Base-by-base conservation (phyloP, 2,888 invertebrate species). In the Polydrusus tereticollis region DNA sequence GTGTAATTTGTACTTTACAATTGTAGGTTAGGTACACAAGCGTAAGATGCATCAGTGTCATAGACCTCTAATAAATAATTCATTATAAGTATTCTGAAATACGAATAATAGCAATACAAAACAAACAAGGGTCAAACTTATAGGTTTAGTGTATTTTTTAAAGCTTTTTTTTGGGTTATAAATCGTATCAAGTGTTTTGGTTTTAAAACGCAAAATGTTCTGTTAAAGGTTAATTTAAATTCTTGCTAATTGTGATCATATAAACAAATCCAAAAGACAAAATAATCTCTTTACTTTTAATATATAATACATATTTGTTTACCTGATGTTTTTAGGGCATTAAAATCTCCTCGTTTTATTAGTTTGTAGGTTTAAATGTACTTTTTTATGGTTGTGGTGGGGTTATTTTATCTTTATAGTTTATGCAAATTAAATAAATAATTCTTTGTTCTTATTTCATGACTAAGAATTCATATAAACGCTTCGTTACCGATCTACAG, bases 321-420 rank as follows among this genome's bases (percentile, higher is more conserved):
- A 45, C 36, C 43, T 62, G 62, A 45, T 38, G n/a, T 52, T 64
- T 47, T 64, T 58, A 14, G 58, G 58, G 29, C 45, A 62, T 62
- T 43, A 23, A 21, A 50, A 23, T 23, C 21, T 23, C 21, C 3
- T 23, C 2, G 14, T 21, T 57, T 26, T 58, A 20, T 33, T 58
- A 38, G 14, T 26, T 10, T 10, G 20, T 26, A 50, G 20, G 26
- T 52, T 16, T 5, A 52, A 45, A 52, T 52, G 14, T 52, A 29
- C 14, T 29, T 64, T 23, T 64, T 12, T 16, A 21, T 36, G 36
- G 58, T 58, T 36, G 33, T 58, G 41, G 58, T 58, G 4, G 36
- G 58, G 20, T 38, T 38, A 57, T 3, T 18, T 7, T 55, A 16
- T 58, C 36, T 21, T 58, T 36, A 36, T 12, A n/a, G n/a, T n/a